Conservation (phyloP, 2,113 vertebrate species). For the Chitala chitala region DNA sequence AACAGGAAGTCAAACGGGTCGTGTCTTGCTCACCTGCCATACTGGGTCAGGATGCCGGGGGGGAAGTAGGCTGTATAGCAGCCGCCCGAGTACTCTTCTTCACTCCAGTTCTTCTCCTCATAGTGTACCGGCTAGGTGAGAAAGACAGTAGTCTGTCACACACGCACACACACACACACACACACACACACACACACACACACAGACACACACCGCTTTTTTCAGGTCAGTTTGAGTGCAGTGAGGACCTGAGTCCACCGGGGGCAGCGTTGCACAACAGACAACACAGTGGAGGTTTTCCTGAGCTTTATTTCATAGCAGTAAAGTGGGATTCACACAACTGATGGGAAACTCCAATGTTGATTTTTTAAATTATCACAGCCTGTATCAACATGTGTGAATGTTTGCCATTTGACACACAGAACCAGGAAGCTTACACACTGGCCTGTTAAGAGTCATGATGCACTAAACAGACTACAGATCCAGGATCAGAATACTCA, state of each 20-base stretch:
- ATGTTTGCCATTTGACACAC: background rate
- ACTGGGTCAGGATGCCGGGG: slow-evolving; percentile 90
- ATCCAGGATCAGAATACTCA: slow-evolving; percentile 59
- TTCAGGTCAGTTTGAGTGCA: background rate
- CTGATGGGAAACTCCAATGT: too few relatives aligned
- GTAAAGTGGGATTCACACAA: background rate
- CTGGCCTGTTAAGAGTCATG: background rate
- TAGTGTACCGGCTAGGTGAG: slow-evolving; percentile 81
- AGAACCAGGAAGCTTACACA: background rate
- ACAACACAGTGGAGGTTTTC: too few relatives aligned
- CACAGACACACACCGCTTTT: too few relatives aligned
- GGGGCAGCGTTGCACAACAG: slow-evolving; percentile 1
- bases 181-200: too few relatives aligned
- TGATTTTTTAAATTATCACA: too few relatives aligned
- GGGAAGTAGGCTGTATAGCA: slow-evolving; percentile 94
- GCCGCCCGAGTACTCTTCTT: slow-evolving; percentile 92
- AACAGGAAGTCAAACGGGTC: background rate
- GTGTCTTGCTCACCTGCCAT: slow-evolving; percentile 68
- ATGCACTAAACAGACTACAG: too few relatives aligned
- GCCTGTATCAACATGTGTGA: too few relatives aligned
- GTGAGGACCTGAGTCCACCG: background rate
- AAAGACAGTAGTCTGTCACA: too few relatives aligned
- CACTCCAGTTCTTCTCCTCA: slow-evolving; percentile 98
- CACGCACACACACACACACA: too few relatives aligned
- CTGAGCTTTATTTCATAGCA: background rate